Evolutionary conservation across 2,113 vertebrate species (phyloP).

Genomic region (Cyprinodon brontotheroides): DNA sequence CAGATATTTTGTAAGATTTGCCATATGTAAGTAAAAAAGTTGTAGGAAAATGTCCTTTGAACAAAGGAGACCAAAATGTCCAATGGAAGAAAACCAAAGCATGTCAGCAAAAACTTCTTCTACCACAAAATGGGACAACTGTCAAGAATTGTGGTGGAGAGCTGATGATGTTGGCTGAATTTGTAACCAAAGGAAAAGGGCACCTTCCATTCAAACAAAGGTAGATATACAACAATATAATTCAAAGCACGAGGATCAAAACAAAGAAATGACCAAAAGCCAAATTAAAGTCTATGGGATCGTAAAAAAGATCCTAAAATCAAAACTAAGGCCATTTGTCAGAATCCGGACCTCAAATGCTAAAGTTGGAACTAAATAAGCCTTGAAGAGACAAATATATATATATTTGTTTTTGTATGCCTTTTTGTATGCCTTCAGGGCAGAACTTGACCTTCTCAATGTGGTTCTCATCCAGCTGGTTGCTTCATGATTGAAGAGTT

Average conservation of each 20-base stretch:
- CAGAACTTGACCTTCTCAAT: constrained; percentile 13
- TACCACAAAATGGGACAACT: too few relatives aligned
- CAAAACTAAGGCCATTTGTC: not conserved
- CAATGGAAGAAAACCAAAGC: too few relatives aligned
- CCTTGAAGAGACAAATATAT: not conserved
- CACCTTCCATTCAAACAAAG: not conserved
- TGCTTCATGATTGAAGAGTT: constrained; percentile 54
- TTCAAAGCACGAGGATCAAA: not conserved
- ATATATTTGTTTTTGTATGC: not conserved
- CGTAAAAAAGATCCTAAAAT: not conserved
- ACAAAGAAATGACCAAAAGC: not conserved
- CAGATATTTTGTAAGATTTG: not conserved
- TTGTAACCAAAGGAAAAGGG: too few relatives aligned
- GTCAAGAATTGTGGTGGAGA: too few relatives aligned
- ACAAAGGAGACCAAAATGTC: not conserved
- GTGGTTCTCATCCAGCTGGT: constrained; percentile 27
- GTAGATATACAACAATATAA: not conserved
- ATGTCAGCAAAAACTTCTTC: too few relatives aligned
- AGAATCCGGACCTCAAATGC: too few relatives aligned
- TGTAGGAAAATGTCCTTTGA: not conserved
- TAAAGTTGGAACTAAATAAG: not conserved
- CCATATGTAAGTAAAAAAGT: not conserved
- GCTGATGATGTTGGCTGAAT: too few relatives aligned
- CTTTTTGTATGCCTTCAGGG: constrained; percentile 16
- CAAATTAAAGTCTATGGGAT: too few relatives aligned